phyloP scores from a whole-genome alignment of 2,888 invertebrate species.

The Panopea generosa region DNA sequence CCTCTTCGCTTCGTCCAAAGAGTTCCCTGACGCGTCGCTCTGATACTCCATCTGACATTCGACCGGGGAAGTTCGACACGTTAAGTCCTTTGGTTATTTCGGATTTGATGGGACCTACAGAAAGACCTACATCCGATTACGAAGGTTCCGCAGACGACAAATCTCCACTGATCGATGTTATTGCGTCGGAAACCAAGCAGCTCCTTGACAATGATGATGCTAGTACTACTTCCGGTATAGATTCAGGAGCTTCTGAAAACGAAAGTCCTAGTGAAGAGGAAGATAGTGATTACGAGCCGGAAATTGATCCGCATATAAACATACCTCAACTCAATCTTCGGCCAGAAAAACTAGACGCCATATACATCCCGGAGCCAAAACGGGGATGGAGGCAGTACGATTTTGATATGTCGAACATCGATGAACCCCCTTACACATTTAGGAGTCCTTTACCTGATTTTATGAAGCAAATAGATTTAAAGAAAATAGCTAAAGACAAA shows the following conservation, averaged over 20 bases:
- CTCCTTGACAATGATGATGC: slow-evolving; percentile 63
- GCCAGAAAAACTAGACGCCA: slow-evolving; percentile 78
- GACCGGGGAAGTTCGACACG: slow-evolving; percentile 71
- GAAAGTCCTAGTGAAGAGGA: slow-evolving; percentile 65
- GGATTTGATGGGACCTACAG: slow-evolving; percentile 62
- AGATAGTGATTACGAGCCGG: slow-evolving; percentile 74
- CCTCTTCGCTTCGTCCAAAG: slow-evolving; percentile 49
- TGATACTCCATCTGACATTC: slow-evolving; percentile 66
- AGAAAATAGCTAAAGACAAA: slow-evolving; percentile 68
- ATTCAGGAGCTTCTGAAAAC: slow-evolving; percentile 66
- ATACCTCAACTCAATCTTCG: slow-evolving; percentile 74
- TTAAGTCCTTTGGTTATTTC: slow-evolving; percentile 68
- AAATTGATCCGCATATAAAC: slow-evolving; percentile 63
- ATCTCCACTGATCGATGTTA: slow-evolving; percentile 54
- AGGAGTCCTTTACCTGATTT: slow-evolving; percentile 70
- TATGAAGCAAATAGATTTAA: slow-evolving; percentile 69
- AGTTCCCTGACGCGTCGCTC: slow-evolving; percentile 41
- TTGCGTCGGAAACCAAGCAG: slow-evolving; percentile 51
- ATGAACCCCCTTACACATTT: slow-evolving; percentile 75
- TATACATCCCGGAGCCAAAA: slow-evolving; percentile 75
- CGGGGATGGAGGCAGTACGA: slow-evolving; percentile 78
- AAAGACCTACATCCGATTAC: slow-evolving; percentile 52
- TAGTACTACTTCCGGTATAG: slow-evolving; percentile 73
- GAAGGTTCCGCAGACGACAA: slow-evolving; percentile 46
- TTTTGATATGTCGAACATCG: slow-evolving; percentile 77